Conservation (phyloP, 2,797 vertebrate species). For the Chloroceryle inda region DNA sequence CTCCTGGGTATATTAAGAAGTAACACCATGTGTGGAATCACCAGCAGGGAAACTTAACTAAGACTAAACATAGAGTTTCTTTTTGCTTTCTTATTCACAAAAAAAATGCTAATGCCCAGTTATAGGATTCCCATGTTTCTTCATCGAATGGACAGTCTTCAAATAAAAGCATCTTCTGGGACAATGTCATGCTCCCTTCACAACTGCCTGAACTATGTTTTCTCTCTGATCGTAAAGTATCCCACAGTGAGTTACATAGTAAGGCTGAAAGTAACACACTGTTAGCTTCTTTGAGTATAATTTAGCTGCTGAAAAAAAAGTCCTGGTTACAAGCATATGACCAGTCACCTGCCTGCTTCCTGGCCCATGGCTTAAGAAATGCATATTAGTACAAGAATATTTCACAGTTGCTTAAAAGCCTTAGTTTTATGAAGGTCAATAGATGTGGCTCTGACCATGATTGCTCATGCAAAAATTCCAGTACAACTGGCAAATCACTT, state of each 20-base stretch:
- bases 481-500: neutral
- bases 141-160: neutral
- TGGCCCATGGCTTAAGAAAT: neutral
- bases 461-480: neutral
- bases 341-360: slow-evolving; percentile 30
- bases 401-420: slow-evolving; percentile 32
- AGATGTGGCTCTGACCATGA: neutral
- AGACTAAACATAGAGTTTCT: neutral
- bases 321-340: slow-evolving; percentile 23
- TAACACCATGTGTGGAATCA: neutral
- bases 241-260: neutral
- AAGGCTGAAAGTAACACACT: neutral
- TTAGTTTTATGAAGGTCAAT: slow-evolving; percentile 1
- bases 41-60: neutral
- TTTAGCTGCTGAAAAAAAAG: slow-evolving; percentile 46
- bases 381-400: neutral
- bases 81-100: neutral
- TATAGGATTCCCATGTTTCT: neutral
- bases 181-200: neutral
- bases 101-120: neutral
- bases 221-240: neutral
- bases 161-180: neutral
- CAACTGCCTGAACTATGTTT: neutral
- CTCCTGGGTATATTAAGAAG: slow-evolving; percentile 9
- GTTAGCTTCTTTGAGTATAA: neutral